Conservation (phyloP, 1,140 invertebrate genomes). For the Monochamus saltuarius region DNA sequence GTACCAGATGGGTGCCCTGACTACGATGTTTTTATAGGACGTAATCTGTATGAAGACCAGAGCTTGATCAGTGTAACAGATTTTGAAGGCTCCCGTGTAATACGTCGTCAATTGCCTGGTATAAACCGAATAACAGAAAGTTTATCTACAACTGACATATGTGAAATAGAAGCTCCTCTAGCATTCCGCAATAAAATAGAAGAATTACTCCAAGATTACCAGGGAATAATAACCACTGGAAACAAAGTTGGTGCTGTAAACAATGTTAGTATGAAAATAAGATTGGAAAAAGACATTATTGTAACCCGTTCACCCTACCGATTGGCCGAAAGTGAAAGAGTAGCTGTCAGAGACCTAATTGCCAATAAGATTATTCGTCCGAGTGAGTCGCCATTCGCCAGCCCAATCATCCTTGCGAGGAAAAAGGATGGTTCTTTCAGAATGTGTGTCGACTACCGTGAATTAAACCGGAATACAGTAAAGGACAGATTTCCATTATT, state of each 20-base stretch:
- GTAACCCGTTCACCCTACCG: no score
- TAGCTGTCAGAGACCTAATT: slow-evolving; percentile 34
- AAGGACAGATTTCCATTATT: slow-evolving; percentile 52
- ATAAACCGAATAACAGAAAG: slow-evolving; percentile 2
- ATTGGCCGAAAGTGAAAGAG: slow-evolving; percentile 7
- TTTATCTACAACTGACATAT: not conserved
- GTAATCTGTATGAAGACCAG: slow-evolving; percentile 17
- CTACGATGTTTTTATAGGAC: slow-evolving; percentile 14
- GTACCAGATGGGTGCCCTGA: slow-evolving; percentile 16
- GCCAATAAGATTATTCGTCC: slow-evolving; percentile 45
- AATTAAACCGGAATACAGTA: slow-evolving; percentile 45
- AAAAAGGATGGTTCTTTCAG: slow-evolving; percentile 44
- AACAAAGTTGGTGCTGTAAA: slow-evolving; percentile 11
- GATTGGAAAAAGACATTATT: no score
- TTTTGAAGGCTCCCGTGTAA: slow-evolving; percentile 4
- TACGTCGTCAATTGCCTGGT: slow-evolving; percentile 9
- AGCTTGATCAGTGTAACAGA: slow-evolving; percentile 10
- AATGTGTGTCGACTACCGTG: slow-evolving; percentile 50
- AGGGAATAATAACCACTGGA: slow-evolving; percentile 7
- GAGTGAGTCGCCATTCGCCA: slow-evolving; percentile 47
- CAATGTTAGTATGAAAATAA: not conserved
- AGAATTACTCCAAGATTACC: not conserved
- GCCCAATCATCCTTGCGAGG: slow-evolving; percentile 45
- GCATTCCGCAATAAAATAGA: no score
- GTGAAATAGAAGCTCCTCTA: no score